Evolutionary conservation across 2,113 vertebrate genomes (phyloP), one percentile per base, ranked within the genome.

Genomic region (Chionis minor): DNA sequence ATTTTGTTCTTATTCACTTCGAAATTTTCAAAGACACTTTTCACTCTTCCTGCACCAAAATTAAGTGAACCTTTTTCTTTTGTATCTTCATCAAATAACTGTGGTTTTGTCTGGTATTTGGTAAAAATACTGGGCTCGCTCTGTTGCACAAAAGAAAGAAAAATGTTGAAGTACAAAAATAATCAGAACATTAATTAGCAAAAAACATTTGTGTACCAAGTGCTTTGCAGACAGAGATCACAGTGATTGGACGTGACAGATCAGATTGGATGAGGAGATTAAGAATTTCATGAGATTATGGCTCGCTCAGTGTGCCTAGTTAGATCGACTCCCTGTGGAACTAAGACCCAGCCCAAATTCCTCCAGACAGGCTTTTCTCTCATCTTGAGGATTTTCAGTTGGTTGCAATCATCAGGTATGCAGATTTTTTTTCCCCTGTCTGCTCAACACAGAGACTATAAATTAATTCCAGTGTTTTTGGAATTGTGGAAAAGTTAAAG

Each of bases 71-170:
- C 56, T 96, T 97, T 98, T 93, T 98, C 98, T 72, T 97, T 99
- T 44, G 91, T 58, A 49, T 99, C 98, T 61, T 97, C 97, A 92
- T 98, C 98, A 97, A 99, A 99, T 58, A 99, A 96, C 71, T 98
- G 98, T 49, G 99, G 99, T 95, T 99, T 99, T 84, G 98, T 96
- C 80, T 98, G 98, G 96, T 99, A 99, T 97, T 98, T 99, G 94
- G 95, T 97, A 51, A 98, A 98, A 97, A 99, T 96, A 92, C 97
- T 99, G 94, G 98, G 97, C 85, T 99, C 99, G 55, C 96, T 99
- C 97, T 98, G 98, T 98, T 98, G 92, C 90, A 93, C 73, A 80
- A 90, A 94, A 89, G 73, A 75, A 91, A 95, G 81, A 40, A 81
- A 65, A 95, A 13, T 56, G 19, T 66, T 81, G 56, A 97, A 59